A percentile compares a stretch with the other conserved stretches of the same genome.
phyloP scores from a whole-genome alignment of 1,140 invertebrate genomes.

The Drosophila sechellia region DNA sequence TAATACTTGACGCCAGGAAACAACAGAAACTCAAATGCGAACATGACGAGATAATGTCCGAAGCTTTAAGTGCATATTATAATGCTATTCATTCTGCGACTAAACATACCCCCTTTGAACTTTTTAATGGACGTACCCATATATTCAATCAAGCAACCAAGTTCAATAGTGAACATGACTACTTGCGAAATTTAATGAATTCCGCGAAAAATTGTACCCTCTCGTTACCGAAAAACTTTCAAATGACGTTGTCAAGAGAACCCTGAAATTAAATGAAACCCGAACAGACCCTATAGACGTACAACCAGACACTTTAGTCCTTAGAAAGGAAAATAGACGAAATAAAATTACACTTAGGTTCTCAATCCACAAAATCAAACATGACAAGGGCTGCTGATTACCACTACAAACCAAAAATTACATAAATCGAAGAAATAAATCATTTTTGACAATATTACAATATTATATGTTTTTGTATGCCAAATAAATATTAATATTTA shows the following conservation, averaged over 20 bases:
- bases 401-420: no score
- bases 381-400: no score
- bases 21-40: not conserved
- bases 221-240: not conserved
- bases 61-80: not conserved
- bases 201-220: not conserved
- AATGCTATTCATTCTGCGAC: not conserved
- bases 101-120: not conserved
- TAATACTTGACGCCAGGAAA: not conserved
- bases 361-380: no score
- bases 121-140: not conserved
- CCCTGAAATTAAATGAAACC: not conserved
- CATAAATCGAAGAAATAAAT: no score
- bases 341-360: not conserved
- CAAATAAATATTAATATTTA: no score
- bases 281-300: not conserved
- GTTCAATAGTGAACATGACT: not conserved
- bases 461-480: no score
- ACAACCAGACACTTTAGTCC: not conserved
- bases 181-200: not conserved
- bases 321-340: slow-evolving; percentile 8
- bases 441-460: no score
- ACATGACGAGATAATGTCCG: not conserved
- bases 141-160: not conserved
- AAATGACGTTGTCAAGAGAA: not conserved